Evolutionary conservation across 2,797 vertebrate species (phyloP).

Genomic region (Heterohyrax brucei): DNA sequence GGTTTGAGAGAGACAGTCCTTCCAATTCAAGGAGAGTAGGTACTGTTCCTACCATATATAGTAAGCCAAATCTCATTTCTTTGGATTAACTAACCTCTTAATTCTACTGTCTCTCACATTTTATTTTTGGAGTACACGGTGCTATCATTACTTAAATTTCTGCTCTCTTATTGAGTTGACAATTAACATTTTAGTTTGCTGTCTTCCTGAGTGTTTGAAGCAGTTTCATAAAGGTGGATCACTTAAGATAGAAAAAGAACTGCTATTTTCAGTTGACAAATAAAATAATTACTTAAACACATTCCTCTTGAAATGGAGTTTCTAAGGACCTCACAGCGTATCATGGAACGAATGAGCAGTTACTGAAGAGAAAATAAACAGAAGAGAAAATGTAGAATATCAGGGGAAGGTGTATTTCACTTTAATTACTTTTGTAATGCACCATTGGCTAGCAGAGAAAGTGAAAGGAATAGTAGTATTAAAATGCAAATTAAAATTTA

Average conservation of each 20-base stretch:
- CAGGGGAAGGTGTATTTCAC: neutral
- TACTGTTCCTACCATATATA: neutral
- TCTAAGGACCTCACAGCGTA: neutral
- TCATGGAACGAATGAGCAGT: neutral
- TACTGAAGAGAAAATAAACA: constrained; percentile 24
- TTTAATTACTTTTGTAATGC: neutral
- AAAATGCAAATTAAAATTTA: constrained; percentile 49
- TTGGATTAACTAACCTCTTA: neutral
- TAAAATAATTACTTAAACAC: neutral
- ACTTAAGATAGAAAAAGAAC: constrained; percentile 48
- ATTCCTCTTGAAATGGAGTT: neutral
- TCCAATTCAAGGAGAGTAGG: neutral
- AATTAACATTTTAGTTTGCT: neutral
- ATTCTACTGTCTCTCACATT: neutral
- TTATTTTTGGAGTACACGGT: neutral
- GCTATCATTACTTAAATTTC: neutral
- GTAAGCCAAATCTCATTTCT: neutral
- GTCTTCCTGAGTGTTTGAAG: neutral
- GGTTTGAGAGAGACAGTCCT: neutral
- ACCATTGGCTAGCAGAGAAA: neutral
- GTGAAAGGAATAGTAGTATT: constrained; percentile 7
- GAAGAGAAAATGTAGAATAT: neutral
- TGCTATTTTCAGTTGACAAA: constrained; percentile 53
- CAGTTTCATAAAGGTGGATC: neutral
- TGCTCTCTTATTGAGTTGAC: neutral